Evolutionary conservation across 2,113 vertebrate genomes (phyloP).

Genomic region (Herpetotheres cachinnans): DNA sequence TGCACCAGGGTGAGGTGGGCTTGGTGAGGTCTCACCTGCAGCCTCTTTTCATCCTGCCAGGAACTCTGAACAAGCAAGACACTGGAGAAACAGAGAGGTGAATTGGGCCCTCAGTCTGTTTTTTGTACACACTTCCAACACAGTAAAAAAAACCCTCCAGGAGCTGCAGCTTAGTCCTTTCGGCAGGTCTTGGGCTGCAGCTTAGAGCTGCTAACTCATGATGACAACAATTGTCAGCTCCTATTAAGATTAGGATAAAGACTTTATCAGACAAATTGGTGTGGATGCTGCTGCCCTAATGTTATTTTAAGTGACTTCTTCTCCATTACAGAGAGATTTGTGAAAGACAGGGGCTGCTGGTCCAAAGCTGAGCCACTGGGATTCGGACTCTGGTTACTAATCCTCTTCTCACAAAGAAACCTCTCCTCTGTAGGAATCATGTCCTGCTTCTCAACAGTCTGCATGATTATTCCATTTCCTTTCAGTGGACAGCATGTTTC

Average conservation of each 20-base stretch:
- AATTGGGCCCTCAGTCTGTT: neutral
- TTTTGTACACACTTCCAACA: neutral
- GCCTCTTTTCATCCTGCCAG: neutral
- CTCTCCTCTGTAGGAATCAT: neutral
- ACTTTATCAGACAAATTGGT: conserved; percentile 17
- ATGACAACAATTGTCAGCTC: conserved; percentile 46
- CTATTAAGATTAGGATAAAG: neutral
- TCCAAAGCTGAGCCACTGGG: fast-evolving
- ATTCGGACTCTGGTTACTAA: neutral
- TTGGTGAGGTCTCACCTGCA: neutral
- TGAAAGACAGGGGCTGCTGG: neutral
- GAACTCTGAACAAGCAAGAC: fast-evolving
- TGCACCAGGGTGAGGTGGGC: fast-evolving
- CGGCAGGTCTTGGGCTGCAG: neutral
- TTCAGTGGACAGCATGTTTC: neutral
- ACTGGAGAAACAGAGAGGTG: neutral
- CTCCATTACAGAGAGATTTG: neutral
- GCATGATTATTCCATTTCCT: neutral
- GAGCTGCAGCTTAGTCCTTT: neutral
- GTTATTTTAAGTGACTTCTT: conserved; percentile 8
- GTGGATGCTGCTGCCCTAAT: neutral
- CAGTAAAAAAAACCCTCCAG: neutral
- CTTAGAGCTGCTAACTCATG: neutral
- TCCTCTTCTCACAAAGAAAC: neutral
- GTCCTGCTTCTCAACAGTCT: neutral